These are phyloP conservation scores for Rotaria sp. DNA, from an alignment of 2,888 invertebrate genomes.

Conservation along the genomic window DNA sequence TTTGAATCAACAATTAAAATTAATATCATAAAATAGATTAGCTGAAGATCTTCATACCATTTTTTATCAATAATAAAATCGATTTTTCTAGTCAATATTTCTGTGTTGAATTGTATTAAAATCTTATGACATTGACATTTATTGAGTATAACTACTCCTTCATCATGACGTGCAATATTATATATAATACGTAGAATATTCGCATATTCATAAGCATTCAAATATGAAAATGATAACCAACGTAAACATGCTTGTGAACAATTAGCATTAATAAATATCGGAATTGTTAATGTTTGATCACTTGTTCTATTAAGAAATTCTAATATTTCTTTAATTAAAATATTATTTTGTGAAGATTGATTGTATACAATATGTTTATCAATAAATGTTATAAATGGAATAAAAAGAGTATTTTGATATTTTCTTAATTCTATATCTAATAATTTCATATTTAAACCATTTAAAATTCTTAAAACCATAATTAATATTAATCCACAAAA, in stretches of 20 bases:
- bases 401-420: background rate
- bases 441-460: background rate
- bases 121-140: background rate
- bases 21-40: background rate
- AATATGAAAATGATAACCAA: background rate
- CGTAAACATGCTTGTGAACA: background rate
- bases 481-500: background rate
- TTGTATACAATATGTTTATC: background rate
- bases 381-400: background rate
- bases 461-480: background rate
- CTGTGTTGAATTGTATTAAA: background rate
- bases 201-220: background rate
- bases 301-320: background rate
- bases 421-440: background rate
- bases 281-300: background rate
- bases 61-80: background rate
- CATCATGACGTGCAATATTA: background rate
- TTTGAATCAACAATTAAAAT: background rate
- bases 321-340: background rate
- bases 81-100: background rate
- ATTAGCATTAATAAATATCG: background rate
- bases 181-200: background rate
- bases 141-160: background rate
- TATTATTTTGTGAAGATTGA: background rate
- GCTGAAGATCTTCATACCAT: background rate